These are phyloP conservation scores for Liparis tanakae DNA, from an alignment of 2,797 vertebrate genomes.

Conservation along the genomic window DNA sequence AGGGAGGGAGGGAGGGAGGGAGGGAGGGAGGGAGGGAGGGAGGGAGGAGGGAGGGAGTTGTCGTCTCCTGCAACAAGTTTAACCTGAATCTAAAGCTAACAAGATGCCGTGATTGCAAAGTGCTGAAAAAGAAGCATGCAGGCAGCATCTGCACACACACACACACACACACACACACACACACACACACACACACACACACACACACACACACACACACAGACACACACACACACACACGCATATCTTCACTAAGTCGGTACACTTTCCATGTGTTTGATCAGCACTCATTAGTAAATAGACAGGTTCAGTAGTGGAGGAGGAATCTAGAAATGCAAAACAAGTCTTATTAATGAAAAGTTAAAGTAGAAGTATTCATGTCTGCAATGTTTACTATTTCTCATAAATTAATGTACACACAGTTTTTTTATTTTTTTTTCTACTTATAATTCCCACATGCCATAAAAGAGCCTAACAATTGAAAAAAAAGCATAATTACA, in stretches of 20 bases:
- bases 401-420: not conserved
- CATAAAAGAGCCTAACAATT: not conserved
- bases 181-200: conserved; percentile 17
- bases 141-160: conserved; percentile 12
- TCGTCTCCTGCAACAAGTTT: conserved; percentile 79
- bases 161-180: conserved; percentile 1
- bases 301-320: not conserved
- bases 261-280: not conserved
- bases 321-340: not conserved
- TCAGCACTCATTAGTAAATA: conserved; percentile 8
- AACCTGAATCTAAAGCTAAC: conserved; percentile 85
- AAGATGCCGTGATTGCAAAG: conserved; percentile 82
- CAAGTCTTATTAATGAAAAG: not conserved
- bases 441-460: not conserved
- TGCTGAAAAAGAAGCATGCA: conserved; percentile 74
- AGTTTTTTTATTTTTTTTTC: not conserved
- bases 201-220: conserved; percentile 6
- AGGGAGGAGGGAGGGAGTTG: conserved; percentile 52
- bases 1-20: conserved; percentile 12
- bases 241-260: not conserved
- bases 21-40: no score
- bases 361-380: not conserved
- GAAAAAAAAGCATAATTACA: conserved; percentile 4
- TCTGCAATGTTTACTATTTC: not conserved
- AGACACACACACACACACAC: conserved; percentile 12